Base-by-base conservation (phyloP, 2,113 vertebrate species). In the Heterotilapia buettikoferi region DNA sequence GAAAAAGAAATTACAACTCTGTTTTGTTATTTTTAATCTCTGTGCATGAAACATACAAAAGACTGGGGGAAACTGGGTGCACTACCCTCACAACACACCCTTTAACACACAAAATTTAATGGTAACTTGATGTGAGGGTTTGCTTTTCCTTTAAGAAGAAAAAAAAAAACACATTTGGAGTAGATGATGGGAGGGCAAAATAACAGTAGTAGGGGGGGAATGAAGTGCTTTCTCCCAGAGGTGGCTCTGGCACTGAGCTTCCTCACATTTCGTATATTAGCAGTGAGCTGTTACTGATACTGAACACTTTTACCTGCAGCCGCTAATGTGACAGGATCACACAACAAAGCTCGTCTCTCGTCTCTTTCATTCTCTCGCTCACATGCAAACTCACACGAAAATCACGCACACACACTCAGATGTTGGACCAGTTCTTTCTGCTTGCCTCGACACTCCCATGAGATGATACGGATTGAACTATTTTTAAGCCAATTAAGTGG, bases 401-500 rank as follows among this genome's bases (percentile, higher is more conserved):
- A n/a, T 43, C 26, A 19, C 29, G 19, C 57, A 16, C 56, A 9
- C 57, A 33, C 43, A 54, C 68, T 36, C 82, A 82, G 24, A 56
- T 47, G 40, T 36, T 76, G 84, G 88, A 89, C 68, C 87, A 38
- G 43, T 89, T 66, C 66, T 26, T 86, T 54, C 68, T 92, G 88
- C 82, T 80, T 85, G 82, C 81, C 59, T 87, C 24, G 3, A 81
- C 78, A 50, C 53, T 93, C 90, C 86, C 82, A 29, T 87, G 88
- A 84, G 90, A 89, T 9, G 38, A 85, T 19, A 21, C 83, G 71
- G 53, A 87, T 33, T 84, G 66, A 82, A 86, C 80, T 93, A 84
- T 93, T 95, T 94, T 86, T 89, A 33, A 91, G 73, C 89, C 92
- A 92, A 90, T 93, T 93, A 92, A 83, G 59, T 85, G 90, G 68